Percentiles rank a stretch among this genome's conserved stretches.
Evolutionary conservation across 2,888 invertebrate species (phyloP).

Genomic region (Andrena camellia): DNA sequence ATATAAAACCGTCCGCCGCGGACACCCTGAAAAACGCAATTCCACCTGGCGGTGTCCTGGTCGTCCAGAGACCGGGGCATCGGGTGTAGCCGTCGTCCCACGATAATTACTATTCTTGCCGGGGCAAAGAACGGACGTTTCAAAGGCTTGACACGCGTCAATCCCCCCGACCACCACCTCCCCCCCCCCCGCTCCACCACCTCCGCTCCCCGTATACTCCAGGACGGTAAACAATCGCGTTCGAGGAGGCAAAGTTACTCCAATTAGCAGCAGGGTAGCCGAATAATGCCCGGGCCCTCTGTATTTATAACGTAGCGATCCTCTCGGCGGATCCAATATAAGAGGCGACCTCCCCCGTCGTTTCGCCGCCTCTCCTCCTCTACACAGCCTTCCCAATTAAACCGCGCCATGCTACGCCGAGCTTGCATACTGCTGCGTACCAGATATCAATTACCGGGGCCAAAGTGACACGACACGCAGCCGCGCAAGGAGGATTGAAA

Average conservation of each 20-base stretch:
- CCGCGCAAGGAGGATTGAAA: conserved; percentile 29
- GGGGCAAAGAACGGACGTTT: conserved; percentile 40
- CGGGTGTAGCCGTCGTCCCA: conserved; percentile 8
- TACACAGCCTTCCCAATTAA: conserved; percentile 70
- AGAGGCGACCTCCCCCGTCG: conserved; percentile 55
- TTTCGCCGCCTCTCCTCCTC: conserved; percentile 28
- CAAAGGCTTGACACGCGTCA: conserved; percentile 61
- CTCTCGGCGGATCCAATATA: conserved; percentile 63
- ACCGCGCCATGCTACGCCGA: conserved; percentile 63
- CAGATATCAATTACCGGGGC: conserved; percentile 72
- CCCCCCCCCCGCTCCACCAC: no score
- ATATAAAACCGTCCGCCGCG: conserved; percentile 24
- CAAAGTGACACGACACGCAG: conserved; percentile 66
- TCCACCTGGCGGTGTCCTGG: neutral
- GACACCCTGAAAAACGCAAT: conserved; percentile 16
- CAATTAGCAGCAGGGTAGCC: conserved; percentile 68
- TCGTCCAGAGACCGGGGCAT: neutral
- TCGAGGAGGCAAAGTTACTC: conserved; percentile 66
- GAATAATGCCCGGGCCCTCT: conserved; percentile 63
- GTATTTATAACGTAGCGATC: conserved; percentile 68
- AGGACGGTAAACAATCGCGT: conserved; percentile 67
- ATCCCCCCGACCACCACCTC: conserved; percentile 39
- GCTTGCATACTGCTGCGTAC: conserved; percentile 69
- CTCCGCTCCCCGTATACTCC: neutral
- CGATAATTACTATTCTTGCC: conserved; percentile 57